Evolutionary conservation across 92 coral and sea anemone genomes (phyloP).

Genomic region (Phymanthus crucifer): DNA sequence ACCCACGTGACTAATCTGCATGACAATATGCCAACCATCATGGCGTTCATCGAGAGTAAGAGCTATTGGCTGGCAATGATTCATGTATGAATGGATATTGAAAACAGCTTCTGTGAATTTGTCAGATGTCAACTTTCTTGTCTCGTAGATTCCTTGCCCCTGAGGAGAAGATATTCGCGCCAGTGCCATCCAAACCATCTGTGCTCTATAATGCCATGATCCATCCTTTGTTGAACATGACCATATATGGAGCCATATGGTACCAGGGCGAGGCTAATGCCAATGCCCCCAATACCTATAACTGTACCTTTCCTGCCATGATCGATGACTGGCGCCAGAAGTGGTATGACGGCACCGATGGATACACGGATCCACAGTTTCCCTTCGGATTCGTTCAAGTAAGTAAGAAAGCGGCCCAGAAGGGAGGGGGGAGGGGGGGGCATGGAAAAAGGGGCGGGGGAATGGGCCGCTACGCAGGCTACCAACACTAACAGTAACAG

Average conservation of each 20-base stretch:
- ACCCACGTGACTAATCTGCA: too few relatives aligned
- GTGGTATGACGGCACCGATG: conserved; percentile 77
- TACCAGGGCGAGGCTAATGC: conserved; percentile 95
- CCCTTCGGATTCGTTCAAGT: conserved; percentile 99
- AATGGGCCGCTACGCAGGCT: too few relatives aligned
- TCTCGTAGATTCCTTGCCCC: conserved; percentile 8
- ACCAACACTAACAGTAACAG: too few relatives aligned
- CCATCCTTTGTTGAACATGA: conserved; percentile 89
- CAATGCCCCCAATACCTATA: conserved; percentile 62
- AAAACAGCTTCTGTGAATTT: too few relatives aligned
- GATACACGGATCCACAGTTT: conserved; percentile 66
- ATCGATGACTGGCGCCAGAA: conserved; percentile 96
- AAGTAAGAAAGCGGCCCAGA: not conserved
- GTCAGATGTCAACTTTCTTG: not conserved
- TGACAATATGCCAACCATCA: too few relatives aligned
- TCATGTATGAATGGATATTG: too few relatives aligned
- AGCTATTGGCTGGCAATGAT: too few relatives aligned
- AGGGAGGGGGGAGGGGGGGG: not conserved
- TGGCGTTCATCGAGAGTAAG: too few relatives aligned
- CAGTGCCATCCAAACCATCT: conserved; percentile 44
- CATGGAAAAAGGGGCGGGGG: too few relatives aligned
- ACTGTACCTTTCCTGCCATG: conserved; percentile 99
- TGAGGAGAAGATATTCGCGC: conserved; percentile 20
- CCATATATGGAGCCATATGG: conserved; percentile 97
- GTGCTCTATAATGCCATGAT: conserved; percentile 95